Evolutionary conservation across 2,113 vertebrate species (phyloP), one percentile per base, ranked within the genome.

Genomic region (Scytalopus superciliaris): DNA sequence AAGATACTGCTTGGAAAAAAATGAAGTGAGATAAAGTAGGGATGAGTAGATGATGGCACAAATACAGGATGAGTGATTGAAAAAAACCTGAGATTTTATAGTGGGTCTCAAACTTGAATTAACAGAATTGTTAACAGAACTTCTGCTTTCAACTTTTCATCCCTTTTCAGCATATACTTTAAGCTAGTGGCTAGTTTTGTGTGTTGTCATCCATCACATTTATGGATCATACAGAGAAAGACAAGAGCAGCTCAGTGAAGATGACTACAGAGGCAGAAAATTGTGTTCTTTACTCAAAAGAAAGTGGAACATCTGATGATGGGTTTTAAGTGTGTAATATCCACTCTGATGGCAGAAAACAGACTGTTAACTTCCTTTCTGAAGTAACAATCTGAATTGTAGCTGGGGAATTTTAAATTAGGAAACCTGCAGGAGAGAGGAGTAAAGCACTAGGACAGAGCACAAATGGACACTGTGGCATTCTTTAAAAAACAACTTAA

Each of bases 401-500:
- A 45, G 21, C 10, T 64, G 60, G 24, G 12, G 35, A 78, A 14
- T 64, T 24, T 69, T 30, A 59, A 81, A 39, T 59, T 35, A 17
- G 59, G n/a, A 44, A 82, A 63, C 39, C 64, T 44, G 23, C 16
- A 62, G 23, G 31, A 73, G 39, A 40, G 66, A 68, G 18, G 31
- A 55, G 9, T 21, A 25, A 74, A 59, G 44, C 33, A 3, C 11
- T 59, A 35, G 24, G 49, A 45, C 35, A 69, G 14, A 47, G 31
- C 12, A 49, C 13, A 18, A 3, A 0, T 3, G 6, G 35, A 64
- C 33, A 4, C 15, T 44, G 19, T 82, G 19, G 9, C 40, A 40
- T 44, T 33, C 28, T 50, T 64, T 30, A 64, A 79, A 72, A 57
- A 59, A 24, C 19, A 49, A 14, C 4, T 81, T 68, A 57, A 16